phyloP scores from a whole-genome alignment of 2,888 invertebrate genomes.

The Caenorhabditis imperialis region DNA sequence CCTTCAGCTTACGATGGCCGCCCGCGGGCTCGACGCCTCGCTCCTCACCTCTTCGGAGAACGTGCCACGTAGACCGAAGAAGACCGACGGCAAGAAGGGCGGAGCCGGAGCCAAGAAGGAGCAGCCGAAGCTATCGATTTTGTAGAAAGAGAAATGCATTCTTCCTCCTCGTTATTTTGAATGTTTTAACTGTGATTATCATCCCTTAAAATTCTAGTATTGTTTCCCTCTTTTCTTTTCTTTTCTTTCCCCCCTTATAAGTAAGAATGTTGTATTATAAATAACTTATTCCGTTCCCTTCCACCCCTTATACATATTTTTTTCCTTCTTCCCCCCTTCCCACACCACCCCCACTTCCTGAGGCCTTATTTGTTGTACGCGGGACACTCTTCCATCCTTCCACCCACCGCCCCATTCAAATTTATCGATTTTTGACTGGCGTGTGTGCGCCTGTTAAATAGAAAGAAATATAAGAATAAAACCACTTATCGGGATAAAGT shows the following conservation, averaged over 20 bases:
- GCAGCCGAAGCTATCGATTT: conserved; percentile 50
- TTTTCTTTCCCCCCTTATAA: conserved; percentile 50
- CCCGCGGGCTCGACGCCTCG: conserved; percentile 66
- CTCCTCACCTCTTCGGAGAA: conserved; percentile 54
- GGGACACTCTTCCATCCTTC: conserved; percentile 31
- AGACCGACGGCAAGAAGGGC: conserved; percentile 34
- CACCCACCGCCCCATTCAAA: too few relatives aligned
- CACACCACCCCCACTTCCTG: conserved; percentile 8
- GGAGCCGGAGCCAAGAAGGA: conserved; percentile 33
- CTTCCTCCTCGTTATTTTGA: too few relatives aligned
- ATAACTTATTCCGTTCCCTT: conserved; percentile 43
- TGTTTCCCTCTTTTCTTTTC: conserved; percentile 51
- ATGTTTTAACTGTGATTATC: conserved; percentile 56
- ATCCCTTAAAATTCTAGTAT: conserved; percentile 48
- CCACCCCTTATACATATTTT: conserved; percentile 20
- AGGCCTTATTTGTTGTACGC: conserved; percentile 52
- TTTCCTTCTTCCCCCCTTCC: conserved; percentile 18
- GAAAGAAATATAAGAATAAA: too few relatives aligned
- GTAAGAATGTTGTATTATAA: conserved; percentile 39
- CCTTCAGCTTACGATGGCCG: conserved; percentile 64
- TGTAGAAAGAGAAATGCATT: conserved; percentile 48
- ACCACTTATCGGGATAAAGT: conserved; percentile 21
- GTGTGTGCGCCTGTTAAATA: too few relatives aligned
- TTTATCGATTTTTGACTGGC: too few relatives aligned
- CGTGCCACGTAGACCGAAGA: conserved; percentile 38